A percentile compares a stretch with the other conserved stretches of the same genome.
These are phyloP conservation scores for Parnassius apollo DNA, from an alignment of 2,888 invertebrate genomes.

Conservation along the genomic window DNA sequence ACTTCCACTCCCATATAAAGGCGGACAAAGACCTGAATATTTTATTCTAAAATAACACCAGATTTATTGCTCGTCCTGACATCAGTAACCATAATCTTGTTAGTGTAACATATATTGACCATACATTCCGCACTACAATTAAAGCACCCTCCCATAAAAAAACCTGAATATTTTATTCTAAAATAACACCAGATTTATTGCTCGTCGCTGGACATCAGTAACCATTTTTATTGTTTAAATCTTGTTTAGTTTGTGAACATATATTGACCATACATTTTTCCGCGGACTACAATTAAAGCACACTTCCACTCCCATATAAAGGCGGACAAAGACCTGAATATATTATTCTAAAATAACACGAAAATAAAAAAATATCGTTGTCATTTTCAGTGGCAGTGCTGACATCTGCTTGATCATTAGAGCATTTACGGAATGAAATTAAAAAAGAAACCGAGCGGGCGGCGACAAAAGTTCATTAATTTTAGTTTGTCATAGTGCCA, in stretches of 20 bases:
- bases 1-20: constrained; percentile 6
- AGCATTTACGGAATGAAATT: constrained; percentile 48
- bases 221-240: constrained; percentile 1
- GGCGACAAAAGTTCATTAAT: constrained; percentile 66
- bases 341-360: constrained; percentile 24
- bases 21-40: constrained; percentile 42
- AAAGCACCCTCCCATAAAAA: too few relatives aligned
- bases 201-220: neutral
- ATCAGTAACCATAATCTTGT: neutral
- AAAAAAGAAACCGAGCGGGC: constrained; percentile 51
- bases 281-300: constrained; percentile 18
- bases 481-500: constrained; percentile 74
- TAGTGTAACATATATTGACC: too few relatives aligned
- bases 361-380: constrained; percentile 25
- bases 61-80: neutral
- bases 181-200: too few relatives aligned
- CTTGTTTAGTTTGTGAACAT: constrained; percentile 1
- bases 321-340: constrained; percentile 41
- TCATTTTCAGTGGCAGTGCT: constrained; percentile 53
- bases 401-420: constrained; percentile 73
- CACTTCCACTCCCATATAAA: constrained; percentile 6
- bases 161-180: too few relatives aligned
- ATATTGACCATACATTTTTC: constrained; percentile 18
- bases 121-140: too few relatives aligned
- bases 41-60: constrained; percentile 24